These are phyloP conservation scores for Lepilemur septentrionalis DNA, from an alignment of 2,797 vertebrate species.

Conservation along the genomic window DNA sequence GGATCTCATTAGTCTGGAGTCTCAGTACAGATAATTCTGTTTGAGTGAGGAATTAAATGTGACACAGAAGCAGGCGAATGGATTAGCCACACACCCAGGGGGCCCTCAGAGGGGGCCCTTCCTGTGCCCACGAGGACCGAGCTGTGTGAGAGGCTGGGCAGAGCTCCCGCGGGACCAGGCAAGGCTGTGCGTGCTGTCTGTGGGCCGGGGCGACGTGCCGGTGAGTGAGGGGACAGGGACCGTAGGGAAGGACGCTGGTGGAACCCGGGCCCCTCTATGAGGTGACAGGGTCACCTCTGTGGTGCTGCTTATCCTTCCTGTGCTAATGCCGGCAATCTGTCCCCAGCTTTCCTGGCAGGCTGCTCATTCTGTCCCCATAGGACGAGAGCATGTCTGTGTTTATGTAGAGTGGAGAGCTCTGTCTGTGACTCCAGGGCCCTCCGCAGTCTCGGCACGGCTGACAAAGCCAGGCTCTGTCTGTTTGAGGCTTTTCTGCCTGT, in stretches of 20 bases:
- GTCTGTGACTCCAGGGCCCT: neutral
- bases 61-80: slow-evolving; percentile 80
- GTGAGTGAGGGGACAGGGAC: neutral
- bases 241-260: neutral
- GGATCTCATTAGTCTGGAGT: slow-evolving; percentile 82
- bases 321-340: neutral
- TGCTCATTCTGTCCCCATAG: neutral
- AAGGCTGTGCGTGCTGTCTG: neutral
- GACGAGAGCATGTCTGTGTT: neutral
- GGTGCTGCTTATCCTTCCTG: neutral
- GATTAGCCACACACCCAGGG: slow-evolving; percentile 79
- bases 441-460: neutral
- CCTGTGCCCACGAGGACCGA: neutral
- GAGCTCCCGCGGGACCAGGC: slow-evolving; percentile 42
- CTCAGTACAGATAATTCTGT: slow-evolving; percentile 78
- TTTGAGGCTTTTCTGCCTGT: neutral
- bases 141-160: neutral
- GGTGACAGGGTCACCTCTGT: neutral
- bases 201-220: neutral
- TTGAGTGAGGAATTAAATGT: slow-evolving; percentile 82
- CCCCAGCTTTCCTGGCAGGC: neutral
- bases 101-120: slow-evolving; percentile 67
- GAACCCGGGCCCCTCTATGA: neutral
- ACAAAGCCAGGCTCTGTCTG: neutral
- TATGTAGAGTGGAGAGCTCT: neutral